These are phyloP conservation scores for Tinamus guttatus DNA, from an alignment of 2,113 vertebrate genomes.

Conservation along the genomic window DNA sequence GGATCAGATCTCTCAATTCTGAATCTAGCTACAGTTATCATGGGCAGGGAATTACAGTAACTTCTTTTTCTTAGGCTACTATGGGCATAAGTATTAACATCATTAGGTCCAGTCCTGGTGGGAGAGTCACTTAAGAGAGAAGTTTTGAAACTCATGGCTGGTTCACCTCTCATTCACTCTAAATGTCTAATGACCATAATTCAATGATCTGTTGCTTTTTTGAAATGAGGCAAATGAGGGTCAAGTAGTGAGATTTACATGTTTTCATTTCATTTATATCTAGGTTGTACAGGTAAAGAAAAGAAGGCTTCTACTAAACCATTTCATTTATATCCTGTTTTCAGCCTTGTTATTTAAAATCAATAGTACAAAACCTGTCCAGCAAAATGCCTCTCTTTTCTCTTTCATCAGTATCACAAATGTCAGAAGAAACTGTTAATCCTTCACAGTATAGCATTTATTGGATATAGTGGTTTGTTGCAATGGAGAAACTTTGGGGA, in stretches of 20 bases:
- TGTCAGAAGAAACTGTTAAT: background rate
- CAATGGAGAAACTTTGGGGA: background rate
- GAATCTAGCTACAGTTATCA: background rate
- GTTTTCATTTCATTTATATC: background rate
- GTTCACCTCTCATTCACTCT: background rate
- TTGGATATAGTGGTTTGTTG: background rate
- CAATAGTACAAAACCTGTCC: background rate
- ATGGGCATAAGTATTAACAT: background rate
- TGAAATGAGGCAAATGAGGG: background rate
- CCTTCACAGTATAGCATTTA: background rate
- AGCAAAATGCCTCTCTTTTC: background rate
- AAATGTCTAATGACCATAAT: background rate
- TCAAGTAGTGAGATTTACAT: background rate
- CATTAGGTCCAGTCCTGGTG: background rate
- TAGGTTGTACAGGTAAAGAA: background rate
- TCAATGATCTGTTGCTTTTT: background rate
- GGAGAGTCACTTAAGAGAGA: background rate
- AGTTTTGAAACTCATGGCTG: background rate
- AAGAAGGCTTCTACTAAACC: background rate
- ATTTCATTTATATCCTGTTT: background rate
- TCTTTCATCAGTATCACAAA: background rate
- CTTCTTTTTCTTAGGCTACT: background rate
- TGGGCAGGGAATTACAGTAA: background rate
- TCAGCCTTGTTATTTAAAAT: background rate
- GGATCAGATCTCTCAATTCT: background rate